These are phyloP conservation scores for Drosophila willistoni DNA, from an alignment of 1,140 invertebrate species.

Conservation along the genomic window DNA sequence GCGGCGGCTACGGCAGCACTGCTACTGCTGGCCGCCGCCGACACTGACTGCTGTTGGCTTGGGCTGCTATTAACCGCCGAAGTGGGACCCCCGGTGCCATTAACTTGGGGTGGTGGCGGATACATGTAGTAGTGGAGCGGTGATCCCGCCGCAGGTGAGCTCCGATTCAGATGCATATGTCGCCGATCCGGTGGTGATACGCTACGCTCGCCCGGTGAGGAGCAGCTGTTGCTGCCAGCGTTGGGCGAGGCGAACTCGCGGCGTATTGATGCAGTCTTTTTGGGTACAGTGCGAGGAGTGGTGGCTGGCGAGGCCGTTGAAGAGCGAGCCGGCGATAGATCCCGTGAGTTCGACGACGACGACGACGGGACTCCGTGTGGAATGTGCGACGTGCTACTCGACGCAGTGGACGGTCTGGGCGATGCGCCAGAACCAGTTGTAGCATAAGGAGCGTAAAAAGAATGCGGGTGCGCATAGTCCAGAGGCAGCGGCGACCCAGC, in stretches of 20 bases:
- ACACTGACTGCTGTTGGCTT: conserved; percentile 1
- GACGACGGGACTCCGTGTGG: conserved; percentile 37
- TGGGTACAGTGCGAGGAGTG: conserved; percentile 81
- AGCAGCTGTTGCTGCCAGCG: conserved; percentile 65
- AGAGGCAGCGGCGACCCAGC: conserved; percentile 65
- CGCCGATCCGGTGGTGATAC: conserved; percentile 64
- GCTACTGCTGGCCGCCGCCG: conserved; percentile 46
- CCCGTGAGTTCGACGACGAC: conserved; percentile 28
- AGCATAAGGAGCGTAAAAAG: conserved; percentile 66
- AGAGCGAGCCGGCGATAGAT: conserved; percentile 65
- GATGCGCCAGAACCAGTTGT: conserved; percentile 30
- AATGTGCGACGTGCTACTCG: conserved; percentile 35
- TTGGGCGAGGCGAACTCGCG: conserved; percentile 82
- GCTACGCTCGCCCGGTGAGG: conserved; percentile 68
- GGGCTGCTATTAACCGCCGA: conserved; percentile 34
- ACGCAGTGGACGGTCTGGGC: conserved; percentile 12
- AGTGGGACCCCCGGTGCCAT: conserved; percentile 50
- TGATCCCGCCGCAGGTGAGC: conserved; percentile 55
- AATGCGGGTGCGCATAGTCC: conserved; percentile 65
- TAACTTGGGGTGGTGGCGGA: conserved; percentile 58
- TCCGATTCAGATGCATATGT: conserved; percentile 60
- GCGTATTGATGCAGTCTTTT: conserved; percentile 82
- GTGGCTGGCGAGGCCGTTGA: conserved; percentile 63
- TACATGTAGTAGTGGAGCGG: conserved; percentile 80
- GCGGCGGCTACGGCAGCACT: conserved; percentile 59